These are phyloP conservation scores for Drosophila tsacasi DNA, from an alignment of 1,140 invertebrate genomes.

Conservation along the genomic window DNA sequence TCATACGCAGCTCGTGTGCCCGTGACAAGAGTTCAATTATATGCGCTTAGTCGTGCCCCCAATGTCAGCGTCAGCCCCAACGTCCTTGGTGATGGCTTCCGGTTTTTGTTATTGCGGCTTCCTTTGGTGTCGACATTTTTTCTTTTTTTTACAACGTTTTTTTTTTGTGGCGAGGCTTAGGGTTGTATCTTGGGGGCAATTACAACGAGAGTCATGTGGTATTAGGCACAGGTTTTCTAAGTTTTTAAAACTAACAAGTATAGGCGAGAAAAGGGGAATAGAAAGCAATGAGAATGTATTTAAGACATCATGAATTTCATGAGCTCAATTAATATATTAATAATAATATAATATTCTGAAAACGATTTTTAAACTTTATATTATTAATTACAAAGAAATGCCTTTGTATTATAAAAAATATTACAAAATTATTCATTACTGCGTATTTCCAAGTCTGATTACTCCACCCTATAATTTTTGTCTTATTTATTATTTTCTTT, in stretches of 20 bases:
- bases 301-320: too few species aligned
- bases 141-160: not conserved
- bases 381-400: too few species aligned
- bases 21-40: constrained; percentile 49
- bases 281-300: not conserved
- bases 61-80: not conserved
- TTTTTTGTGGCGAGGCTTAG: not conserved
- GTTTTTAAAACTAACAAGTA: not conserved
- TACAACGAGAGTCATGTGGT: not conserved
- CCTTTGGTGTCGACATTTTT: not conserved
- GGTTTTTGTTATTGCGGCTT: constrained; percentile 25
- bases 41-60: constrained; percentile 18
- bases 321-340: not conserved
- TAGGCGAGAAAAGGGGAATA: too few species aligned
- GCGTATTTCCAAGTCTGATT: not conserved
- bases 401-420: not conserved
- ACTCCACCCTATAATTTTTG: not conserved
- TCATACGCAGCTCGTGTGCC: constrained; percentile 28
- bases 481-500: not conserved
- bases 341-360: not conserved
- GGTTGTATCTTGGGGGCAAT: not conserved
- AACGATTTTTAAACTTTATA: too few species aligned
- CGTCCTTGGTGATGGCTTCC: constrained; percentile 42
- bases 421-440: not conserved
- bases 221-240: not conserved